Evolutionary conservation across 2,797 vertebrate species (phyloP).

Genomic region (Falco biarmicus): DNA sequence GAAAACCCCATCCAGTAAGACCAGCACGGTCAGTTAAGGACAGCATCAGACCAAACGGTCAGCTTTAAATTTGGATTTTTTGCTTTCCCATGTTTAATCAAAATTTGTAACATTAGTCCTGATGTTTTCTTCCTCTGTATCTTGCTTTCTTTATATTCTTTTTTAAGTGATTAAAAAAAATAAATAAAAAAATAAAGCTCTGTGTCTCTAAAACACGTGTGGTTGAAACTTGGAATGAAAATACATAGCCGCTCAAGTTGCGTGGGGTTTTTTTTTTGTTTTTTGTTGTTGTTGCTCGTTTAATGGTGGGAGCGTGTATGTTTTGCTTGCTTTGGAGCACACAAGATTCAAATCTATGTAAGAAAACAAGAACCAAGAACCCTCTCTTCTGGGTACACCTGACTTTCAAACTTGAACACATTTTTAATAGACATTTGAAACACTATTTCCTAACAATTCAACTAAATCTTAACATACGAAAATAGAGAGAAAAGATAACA

Average conservation of each 20-base stretch:
- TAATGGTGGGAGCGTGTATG: accelerated
- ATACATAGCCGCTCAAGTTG: background rate
- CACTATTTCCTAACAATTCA: background rate
- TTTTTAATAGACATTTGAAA: background rate
- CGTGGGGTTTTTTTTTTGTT: background rate
- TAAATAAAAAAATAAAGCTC: conserved; percentile 18
- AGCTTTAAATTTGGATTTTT: background rate
- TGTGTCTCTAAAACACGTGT: background rate
- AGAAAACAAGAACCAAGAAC: background rate
- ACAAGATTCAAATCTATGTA: background rate
- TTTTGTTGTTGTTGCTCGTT: background rate
- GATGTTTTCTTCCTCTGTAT: background rate
- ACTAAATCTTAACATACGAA: background rate
- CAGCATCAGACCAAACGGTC: background rate
- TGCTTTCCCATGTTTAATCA: background rate
- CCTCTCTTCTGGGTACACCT: background rate
- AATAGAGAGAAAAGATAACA: accelerated
- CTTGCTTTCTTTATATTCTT: background rate
- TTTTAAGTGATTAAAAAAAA: background rate
- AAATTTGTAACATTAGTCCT: background rate
- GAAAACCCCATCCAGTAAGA: background rate
- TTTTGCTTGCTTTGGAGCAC: background rate
- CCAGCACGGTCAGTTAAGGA: background rate
- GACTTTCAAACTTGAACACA: background rate
- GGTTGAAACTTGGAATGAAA: background rate